These are phyloP conservation scores for Piaya cayana DNA, from an alignment of 2,113 vertebrate species.

Conservation along the genomic window DNA sequence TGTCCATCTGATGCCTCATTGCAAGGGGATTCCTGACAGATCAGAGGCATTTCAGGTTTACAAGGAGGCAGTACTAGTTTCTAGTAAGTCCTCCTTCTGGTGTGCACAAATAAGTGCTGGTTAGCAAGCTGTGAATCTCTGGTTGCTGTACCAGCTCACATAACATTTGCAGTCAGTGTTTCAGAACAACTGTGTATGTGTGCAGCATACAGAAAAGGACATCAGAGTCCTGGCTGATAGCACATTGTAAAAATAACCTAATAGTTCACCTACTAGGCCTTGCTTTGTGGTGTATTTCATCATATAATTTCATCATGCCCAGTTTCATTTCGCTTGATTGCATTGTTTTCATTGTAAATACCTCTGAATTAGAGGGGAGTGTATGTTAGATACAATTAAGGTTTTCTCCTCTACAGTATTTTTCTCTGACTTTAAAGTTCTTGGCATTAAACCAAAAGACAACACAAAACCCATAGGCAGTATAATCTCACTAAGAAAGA, in stretches of 20 bases:
- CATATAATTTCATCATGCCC: not conserved
- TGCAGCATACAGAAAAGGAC: not conserved
- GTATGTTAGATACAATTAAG: not conserved
- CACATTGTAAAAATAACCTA: not conserved
- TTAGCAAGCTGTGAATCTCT: not conserved
- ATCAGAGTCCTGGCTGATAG: not conserved
- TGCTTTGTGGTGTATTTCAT: not conserved
- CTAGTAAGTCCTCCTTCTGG: not conserved
- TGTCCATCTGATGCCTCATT: not conserved
- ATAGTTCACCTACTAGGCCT: not conserved
- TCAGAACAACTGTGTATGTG: not conserved
- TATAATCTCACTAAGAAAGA: not conserved
- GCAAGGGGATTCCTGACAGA: not conserved
- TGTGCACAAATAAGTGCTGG: not conserved
- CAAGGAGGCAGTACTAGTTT: not conserved
- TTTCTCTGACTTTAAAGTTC: not conserved
- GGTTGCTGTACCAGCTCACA: not conserved
- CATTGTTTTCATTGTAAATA: not conserved
- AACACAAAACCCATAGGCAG: not conserved
- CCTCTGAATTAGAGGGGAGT: not conserved
- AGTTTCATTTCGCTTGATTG: not conserved
- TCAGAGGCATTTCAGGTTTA: not conserved
- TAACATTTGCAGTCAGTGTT: not conserved
- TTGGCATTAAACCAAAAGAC: not conserved
- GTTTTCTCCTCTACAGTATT: not conserved